A percentile compares a stretch with the other conserved stretches of the same genome.
These are phyloP conservation scores for Poeciliopsis retropinna DNA, from an alignment of 2,113 vertebrate genomes.

Conservation along the genomic window DNA sequence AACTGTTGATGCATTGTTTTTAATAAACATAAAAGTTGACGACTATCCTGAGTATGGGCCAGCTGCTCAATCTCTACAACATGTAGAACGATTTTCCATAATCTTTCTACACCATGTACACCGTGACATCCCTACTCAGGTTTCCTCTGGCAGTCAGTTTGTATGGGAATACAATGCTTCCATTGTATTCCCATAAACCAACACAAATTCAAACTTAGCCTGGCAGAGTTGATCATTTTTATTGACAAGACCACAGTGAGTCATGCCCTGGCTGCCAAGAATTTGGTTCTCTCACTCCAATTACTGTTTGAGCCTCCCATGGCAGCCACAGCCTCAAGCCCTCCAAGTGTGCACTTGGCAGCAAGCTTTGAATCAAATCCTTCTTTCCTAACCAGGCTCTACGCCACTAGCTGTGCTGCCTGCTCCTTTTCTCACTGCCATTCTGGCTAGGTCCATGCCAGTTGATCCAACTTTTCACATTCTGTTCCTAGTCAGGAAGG, in stretches of 20 bases:
- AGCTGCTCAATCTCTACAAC: too few species aligned
- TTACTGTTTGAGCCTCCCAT: slow-evolving; percentile 37
- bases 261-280: slow-evolving; percentile 37
- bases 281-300: slow-evolving; percentile 42
- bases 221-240: slow-evolving; percentile 40
- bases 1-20: background rate
- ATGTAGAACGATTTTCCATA: too few species aligned
- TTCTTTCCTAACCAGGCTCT: slow-evolving; percentile 27
- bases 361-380: slow-evolving; percentile 42
- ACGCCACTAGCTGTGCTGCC: slow-evolving; percentile 37
- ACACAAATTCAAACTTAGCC: slow-evolving; percentile 24
- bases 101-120: background rate
- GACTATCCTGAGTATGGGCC: too few species aligned
- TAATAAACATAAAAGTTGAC: background rate
- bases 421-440: slow-evolving; percentile 25
- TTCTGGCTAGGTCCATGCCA: slow-evolving; percentile 24
- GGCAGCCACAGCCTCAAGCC: slow-evolving; percentile 22
- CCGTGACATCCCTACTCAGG: slow-evolving; percentile 11
- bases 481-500: slow-evolving; percentile 12
- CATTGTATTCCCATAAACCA: slow-evolving; percentile 7
- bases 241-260: slow-evolving; percentile 41
- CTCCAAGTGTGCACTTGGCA: slow-evolving; percentile 41
- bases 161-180: too few species aligned
- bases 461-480: slow-evolving; percentile 31
- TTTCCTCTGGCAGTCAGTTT: slow-evolving; percentile 27